Percentiles rank a stretch among this genome's conserved stretches.
These are phyloP conservation scores for Ectemnius continuus DNA, from an alignment of 2,888 invertebrate species.

Conservation along the genomic window DNA sequence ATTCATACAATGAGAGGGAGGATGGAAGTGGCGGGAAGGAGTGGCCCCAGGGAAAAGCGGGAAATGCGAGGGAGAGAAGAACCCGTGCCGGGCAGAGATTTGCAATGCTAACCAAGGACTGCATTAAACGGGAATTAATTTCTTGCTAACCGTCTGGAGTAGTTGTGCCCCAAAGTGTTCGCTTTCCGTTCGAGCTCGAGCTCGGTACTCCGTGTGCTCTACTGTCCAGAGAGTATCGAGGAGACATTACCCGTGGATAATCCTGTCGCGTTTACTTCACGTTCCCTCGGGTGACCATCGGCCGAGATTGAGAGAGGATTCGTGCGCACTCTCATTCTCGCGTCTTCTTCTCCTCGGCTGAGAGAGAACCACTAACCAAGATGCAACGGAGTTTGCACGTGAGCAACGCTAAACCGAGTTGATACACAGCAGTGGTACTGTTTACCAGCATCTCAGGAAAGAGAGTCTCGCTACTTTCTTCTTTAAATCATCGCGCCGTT, in stretches of 20 bases:
- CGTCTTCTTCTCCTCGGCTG: neutral
- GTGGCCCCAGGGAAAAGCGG: conserved; percentile 8
- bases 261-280: conserved; percentile 63
- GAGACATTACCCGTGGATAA: conserved; percentile 66
- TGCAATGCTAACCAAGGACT: conserved; percentile 76
- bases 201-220: conserved; percentile 25
- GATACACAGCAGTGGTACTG: neutral
- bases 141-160: conserved; percentile 74
- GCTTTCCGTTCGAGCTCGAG: conserved; percentile 34
- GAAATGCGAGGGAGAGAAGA: conserved; percentile 28
- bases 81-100: conserved; percentile 64
- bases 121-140: conserved; percentile 76
- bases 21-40: conserved; percentile 1
- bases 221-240: conserved; percentile 16
- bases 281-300: conserved; percentile 47
- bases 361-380: conserved; percentile 24
- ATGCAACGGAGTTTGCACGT: conserved; percentile 20
- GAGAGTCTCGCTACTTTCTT: conserved; percentile 36
- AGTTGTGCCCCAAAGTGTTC: conserved; percentile 61
- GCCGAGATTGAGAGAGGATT: conserved; percentile 44
- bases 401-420: neutral
- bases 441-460: conserved; percentile 2
- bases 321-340: conserved; percentile 21
- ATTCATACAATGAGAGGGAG: conserved; percentile 10
- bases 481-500: too few species aligned